phyloP scores from a whole-genome alignment of 2,797 vertebrate species.

The Varecia variegata region DNA sequence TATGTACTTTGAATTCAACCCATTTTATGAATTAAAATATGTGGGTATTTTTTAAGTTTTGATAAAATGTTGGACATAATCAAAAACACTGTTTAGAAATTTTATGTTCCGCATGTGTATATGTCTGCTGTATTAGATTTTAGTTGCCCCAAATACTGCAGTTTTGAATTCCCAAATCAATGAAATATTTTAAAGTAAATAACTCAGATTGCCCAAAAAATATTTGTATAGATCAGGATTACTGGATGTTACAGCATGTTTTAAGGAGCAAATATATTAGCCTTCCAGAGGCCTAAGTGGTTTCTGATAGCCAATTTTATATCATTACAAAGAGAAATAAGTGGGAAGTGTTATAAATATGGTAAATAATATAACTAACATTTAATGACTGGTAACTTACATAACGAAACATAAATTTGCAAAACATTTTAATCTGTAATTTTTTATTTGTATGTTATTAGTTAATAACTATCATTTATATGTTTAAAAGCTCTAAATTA shows the following conservation, averaged over 20 bases:
- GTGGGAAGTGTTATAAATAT: background rate
- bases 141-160: background rate
- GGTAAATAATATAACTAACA: background rate
- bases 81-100: background rate
- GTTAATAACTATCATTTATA: background rate
- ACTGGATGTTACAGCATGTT: background rate
- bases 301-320: background rate
- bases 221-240: background rate
- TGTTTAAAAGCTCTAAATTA: background rate
- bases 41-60: background rate
- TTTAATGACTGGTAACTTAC: background rate
- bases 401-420: background rate
- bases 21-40: background rate
- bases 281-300: background rate
- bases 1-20: conserved; percentile 38
- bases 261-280: background rate
- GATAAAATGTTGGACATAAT: background rate
- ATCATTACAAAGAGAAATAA: background rate
- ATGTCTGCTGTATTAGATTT: background rate
- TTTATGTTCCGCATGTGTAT: background rate
- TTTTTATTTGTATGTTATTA: background rate
- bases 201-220: background rate
- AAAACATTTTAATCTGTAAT: background rate
- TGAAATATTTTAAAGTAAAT: background rate
- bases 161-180: background rate